Base-by-base conservation (phyloP, 1,140 invertebrate species). In the Oncopodura yosiiana region DNA sequence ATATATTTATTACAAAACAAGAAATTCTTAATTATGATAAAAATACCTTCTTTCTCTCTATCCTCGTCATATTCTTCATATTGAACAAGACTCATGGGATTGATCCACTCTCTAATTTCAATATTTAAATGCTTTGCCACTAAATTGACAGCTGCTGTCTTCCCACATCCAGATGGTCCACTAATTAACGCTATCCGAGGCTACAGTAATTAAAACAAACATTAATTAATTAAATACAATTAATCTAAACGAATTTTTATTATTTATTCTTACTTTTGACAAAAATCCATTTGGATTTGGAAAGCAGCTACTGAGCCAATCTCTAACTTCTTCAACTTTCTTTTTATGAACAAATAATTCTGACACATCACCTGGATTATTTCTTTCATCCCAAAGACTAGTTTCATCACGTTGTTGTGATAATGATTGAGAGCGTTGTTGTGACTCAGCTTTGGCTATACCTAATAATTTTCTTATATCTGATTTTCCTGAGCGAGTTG, bases 271-370 rank as follows among this genome's bases (percentile, higher is more conserved):
- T 16, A 19, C 11, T 3, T 34, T n/a, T 14, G 2, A 2, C 8
- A 5, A 9, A 49, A 43, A 9, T 2, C n/a, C 46, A 3, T 32
- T 1, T 1, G 56, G 3, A 11, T 34, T 16, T 29, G 1, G 5
- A 1, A n/a, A n/a, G n/a, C n/a, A n/a, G n/a, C n/a, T n/a, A n/a
- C n/a, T n/a, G n/a, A 60, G 14, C 58, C 58, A 60, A 6, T 2
- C 8, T 11, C 27, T 9, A 18, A 62, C 48, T 37, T 58, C 56
- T 18, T 55, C 49, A 0, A 62, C 53, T 37, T 59, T 59, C 30
- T 56, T 62, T 36, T 56, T 62, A 24, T 59, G 53, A 3, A 62
- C 56, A 45, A 62, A 62, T 21, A 56, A 29, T 34, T 56, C 53
- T n/a, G 51, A 53, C 0, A 53, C 12, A 30, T 27, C 43, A 1